Percentiles rank a stretch among this genome's conserved stretches.
These are phyloP conservation scores for Amphiprion ocellaris DNA, from an alignment of 2,113 vertebrate genomes.

Conservation along the genomic window DNA sequence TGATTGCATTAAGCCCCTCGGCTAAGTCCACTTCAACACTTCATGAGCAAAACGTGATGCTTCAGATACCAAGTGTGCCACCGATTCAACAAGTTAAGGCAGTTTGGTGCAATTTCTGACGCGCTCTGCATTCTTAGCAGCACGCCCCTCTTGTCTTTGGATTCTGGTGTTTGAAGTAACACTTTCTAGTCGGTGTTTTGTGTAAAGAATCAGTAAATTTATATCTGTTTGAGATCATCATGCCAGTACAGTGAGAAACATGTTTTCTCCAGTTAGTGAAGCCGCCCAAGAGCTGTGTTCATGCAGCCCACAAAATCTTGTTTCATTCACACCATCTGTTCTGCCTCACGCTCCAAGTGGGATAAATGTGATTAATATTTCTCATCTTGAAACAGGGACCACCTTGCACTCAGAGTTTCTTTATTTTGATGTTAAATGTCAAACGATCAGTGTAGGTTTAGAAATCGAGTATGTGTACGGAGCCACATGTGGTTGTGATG, in stretches of 20 bases:
- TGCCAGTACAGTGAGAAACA: slow-evolving; percentile 5
- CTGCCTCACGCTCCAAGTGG: slow-evolving; percentile 53
- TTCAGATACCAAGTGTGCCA: slow-evolving; percentile 38
- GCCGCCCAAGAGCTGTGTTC: slow-evolving; percentile 29
- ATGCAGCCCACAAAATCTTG: slow-evolving; percentile 43
- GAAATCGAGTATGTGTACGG: neutral
- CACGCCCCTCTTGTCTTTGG: neutral
- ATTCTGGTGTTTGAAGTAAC: neutral
- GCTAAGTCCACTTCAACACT: slow-evolving; percentile 38
- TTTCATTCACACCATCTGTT: slow-evolving; percentile 69
- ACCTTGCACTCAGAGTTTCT: neutral
- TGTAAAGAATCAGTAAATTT: slow-evolving; percentile 32
- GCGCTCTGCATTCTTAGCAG: slow-evolving; percentile 28
- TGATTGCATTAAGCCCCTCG: slow-evolving; percentile 57
- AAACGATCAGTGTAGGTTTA: neutral
- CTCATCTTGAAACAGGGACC: slow-evolving; percentile 39
- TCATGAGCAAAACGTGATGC: slow-evolving; percentile 47
- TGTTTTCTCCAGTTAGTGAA: slow-evolving; percentile 19
- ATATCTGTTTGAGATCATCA: slow-evolving; percentile 43
- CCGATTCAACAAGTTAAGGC: slow-evolving; percentile 44
- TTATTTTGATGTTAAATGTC: slow-evolving; percentile 13
- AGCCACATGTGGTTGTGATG: slow-evolving; percentile 10
- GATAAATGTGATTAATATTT: slow-evolving; percentile 55
- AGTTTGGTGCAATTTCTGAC: slow-evolving; percentile 31
- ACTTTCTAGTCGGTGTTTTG: slow-evolving; percentile 15